Evolutionary conservation across 1,140 invertebrate genomes (phyloP).

Genomic region (Eulimnadia texana): DNA sequence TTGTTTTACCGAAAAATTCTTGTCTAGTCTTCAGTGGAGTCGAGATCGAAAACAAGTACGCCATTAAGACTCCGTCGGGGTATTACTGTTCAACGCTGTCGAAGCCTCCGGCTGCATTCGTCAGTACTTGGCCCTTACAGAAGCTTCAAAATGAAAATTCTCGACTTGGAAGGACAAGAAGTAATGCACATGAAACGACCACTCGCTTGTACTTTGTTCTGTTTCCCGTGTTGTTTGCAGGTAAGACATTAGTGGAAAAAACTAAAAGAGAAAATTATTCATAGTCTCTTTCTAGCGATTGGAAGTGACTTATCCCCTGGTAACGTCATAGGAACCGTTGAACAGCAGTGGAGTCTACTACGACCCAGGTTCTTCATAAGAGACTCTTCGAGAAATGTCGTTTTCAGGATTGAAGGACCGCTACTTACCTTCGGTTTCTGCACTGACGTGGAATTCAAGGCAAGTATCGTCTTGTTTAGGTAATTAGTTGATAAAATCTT

Average conservation of each 20-base stretch:
- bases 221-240: constrained; percentile 72
- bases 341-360: constrained; percentile 72
- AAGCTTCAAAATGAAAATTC: constrained; percentile 72
- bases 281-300: no score
- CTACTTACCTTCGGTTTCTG: constrained; percentile 62
- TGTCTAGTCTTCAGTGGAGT: constrained; percentile 58
- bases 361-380: constrained; percentile 63
- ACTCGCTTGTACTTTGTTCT: constrained; percentile 58
- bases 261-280: no score
- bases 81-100: constrained; percentile 66
- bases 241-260: constrained; percentile 26
- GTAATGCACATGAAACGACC: constrained; percentile 60
- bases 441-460: constrained; percentile 57
- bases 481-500: background rate
- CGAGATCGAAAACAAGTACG: constrained; percentile 81
- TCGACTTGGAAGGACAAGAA: constrained; percentile 60
- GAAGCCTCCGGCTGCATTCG: constrained; percentile 68
- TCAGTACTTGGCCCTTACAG: constrained; percentile 59
- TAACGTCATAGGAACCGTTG: constrained; percentile 54
- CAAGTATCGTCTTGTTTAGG: constrained; percentile 21
- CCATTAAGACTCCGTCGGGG: constrained; percentile 55
- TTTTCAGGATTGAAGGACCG: constrained; percentile 70
- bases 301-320: constrained; percentile 55
- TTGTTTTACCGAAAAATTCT: constrained; percentile 2
- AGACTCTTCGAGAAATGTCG: constrained; percentile 54